Percentiles rank a stretch among this genome's conserved stretches.
Conservation (phyloP, 2,888 invertebrate species). For the Lochmaea capreae region DNA sequence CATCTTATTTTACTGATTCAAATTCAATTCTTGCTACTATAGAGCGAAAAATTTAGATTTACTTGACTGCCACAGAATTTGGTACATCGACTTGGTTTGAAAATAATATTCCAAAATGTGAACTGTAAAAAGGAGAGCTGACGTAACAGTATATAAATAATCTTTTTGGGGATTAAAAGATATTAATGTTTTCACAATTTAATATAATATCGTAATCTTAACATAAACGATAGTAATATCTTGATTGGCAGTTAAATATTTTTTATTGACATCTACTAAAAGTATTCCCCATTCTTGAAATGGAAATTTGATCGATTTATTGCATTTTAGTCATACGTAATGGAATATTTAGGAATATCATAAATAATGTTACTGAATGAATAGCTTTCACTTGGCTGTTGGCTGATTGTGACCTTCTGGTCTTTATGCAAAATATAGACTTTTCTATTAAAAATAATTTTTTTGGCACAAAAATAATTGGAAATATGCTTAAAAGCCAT, state of each 20-base stretch:
- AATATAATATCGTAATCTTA: background rate
- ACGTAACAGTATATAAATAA: background rate
- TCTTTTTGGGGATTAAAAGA: background rate
- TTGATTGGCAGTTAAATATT: background rate
- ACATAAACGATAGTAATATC: background rate
- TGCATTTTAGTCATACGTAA: background rate
- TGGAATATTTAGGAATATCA: background rate
- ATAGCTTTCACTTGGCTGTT: background rate
- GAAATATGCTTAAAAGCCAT: too few relatives aligned
- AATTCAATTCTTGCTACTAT: too few relatives aligned
- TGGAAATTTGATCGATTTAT: background rate
- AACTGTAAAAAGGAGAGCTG: too few relatives aligned
- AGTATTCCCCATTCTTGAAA: background rate
- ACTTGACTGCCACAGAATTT: background rate
- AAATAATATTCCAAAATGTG: background rate
- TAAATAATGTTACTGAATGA: background rate
- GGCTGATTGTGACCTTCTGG: background rate
- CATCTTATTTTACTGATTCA: too few relatives aligned
- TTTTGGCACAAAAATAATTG: too few relatives aligned
- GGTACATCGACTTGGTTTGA: background rate
- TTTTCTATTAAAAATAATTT: too few relatives aligned
- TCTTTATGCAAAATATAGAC: too few relatives aligned
- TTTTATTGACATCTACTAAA: background rate
- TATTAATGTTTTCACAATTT: background rate
- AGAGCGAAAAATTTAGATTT: too few relatives aligned